Conservation (phyloP, 2,888 invertebrate genomes). For the Gryllus longicercus region DNA sequence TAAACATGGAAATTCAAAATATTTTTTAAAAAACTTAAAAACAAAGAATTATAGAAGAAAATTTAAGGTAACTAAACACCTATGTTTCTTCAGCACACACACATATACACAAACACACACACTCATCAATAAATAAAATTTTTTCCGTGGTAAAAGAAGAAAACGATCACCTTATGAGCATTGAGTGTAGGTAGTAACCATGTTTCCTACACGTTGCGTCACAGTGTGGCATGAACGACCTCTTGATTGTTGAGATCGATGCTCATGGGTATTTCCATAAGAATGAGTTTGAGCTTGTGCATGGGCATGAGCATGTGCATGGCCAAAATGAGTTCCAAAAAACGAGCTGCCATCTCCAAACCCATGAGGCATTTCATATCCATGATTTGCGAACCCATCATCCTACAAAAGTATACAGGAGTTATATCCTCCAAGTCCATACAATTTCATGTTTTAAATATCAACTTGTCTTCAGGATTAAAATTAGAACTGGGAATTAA, state of each 20-base stretch:
- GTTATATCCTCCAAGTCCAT: background rate
- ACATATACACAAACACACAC: no score
- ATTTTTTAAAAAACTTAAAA: no score
- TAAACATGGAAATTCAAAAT: no score
- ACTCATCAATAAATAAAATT: no score
- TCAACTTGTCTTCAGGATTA: no score
- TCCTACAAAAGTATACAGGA: background rate
- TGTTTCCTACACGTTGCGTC: slow-evolving; percentile 43
- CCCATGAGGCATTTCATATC: slow-evolving; percentile 29
- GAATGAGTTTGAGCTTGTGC: background rate
- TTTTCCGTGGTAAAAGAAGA: no score
- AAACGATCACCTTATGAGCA: slow-evolving; percentile 38
- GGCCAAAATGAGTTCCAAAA: slow-evolving; percentile 39
- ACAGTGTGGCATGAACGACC: slow-evolving; percentile 42
- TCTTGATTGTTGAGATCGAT: slow-evolving; percentile 29
- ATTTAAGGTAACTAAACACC: no score
- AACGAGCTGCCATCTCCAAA: slow-evolving; percentile 37
- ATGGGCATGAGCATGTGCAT: slow-evolving; percentile 19
- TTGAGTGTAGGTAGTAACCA: slow-evolving; percentile 44
- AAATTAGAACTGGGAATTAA: no score
- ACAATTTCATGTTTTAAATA: no score
- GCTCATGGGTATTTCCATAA: slow-evolving; percentile 20
- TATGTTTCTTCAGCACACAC: no score
- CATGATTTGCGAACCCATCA: background rate
- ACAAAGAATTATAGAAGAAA: no score